These are phyloP conservation scores for Drosophila varians DNA, from an alignment of 1,140 invertebrate genomes.

Conservation along the genomic window DNA sequence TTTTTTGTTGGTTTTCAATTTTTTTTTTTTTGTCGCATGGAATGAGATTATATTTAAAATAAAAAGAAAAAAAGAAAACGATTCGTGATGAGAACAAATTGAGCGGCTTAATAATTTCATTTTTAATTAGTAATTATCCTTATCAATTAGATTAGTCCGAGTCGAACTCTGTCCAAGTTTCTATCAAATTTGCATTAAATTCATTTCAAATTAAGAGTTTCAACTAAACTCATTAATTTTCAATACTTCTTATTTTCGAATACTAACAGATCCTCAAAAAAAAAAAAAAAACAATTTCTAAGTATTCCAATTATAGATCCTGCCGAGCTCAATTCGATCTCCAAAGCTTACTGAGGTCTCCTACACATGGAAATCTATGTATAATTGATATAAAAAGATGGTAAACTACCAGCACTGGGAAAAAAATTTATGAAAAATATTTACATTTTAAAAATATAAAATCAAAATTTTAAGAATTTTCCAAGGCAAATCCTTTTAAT, in stretches of 20 bases:
- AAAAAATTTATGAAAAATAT: background rate
- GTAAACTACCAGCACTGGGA: background rate
- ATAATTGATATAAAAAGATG: conserved; percentile 24
- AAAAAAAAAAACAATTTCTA: too few species aligned
- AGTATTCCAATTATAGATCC: too few species aligned
- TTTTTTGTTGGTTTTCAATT: background rate
- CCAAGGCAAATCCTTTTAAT: too few species aligned
- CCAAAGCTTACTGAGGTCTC: background rate
- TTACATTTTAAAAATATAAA: background rate
- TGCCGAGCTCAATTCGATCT: conserved; percentile 27
- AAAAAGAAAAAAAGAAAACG: conserved; percentile 8
- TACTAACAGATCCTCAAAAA: too few species aligned
- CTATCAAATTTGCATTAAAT: too few species aligned
- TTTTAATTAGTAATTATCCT: too few species aligned
- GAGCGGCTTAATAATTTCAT: conserved; percentile 2
- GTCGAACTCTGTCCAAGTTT: too few species aligned
- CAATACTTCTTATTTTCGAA: too few species aligned
- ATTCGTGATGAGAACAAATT: conserved; percentile 31
- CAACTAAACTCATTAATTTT: too few species aligned
- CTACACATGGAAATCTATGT: conserved; percentile 9
- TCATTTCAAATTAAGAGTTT: too few species aligned
- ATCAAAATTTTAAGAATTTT: too few species aligned
- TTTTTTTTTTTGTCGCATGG: conserved; percentile 14
- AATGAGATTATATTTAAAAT: conserved; percentile 21
- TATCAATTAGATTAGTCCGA: too few species aligned